Base-by-base conservation (phyloP, 2,797 vertebrate species). In the Eupleurogrammus muticus region DNA sequence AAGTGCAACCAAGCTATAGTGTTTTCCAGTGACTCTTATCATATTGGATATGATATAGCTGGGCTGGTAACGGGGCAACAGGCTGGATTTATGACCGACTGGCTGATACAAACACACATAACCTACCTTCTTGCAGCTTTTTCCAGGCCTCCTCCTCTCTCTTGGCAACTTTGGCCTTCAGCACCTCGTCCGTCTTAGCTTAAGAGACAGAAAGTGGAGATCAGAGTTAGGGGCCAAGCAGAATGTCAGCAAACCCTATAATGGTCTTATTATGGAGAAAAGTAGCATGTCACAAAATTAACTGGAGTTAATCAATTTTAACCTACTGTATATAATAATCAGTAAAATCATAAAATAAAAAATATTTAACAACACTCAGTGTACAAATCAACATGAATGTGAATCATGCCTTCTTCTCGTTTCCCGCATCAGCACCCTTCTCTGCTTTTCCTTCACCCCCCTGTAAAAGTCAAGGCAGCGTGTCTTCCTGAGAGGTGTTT, bases 101-200 rank as follows among this genome's bases (percentile, higher is more conserved):
- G 2, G 16, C 40, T 17, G 6, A 44, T 7, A 44, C 40, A n/a
- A 16, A 52, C 32, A 70, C 12, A 59, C 34, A 47, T 19, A 52
- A 60, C 89, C 93, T 91, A 98, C 97, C 96, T 90, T 97, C 96
- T 38, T 97, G 95, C 76, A 95, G 93, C 72, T 93, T 95, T 87
- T 94, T 96, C 74, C 90, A 95, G 4, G 95, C 96, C 83, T 97
- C 97, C 63, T 97, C 96, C 69, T 97, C 96, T 80, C 93, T 95
- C 84, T 94, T 96, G 53, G 90, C 90, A 80, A 97, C 95, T 90
- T 96, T 98, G 75, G 96, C 96, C 88, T 95, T 97, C 75, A 99
- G 77, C 0, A 91, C 96, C 92, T 98, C 96, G 36, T 98, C 97
- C 9, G 97, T 97, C 92, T 97, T 98, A 40, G 96, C 97, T 99